phyloP scores from a whole-genome alignment of 2,888 invertebrate species.

The Callyntrura guangdongensis region DNA sequence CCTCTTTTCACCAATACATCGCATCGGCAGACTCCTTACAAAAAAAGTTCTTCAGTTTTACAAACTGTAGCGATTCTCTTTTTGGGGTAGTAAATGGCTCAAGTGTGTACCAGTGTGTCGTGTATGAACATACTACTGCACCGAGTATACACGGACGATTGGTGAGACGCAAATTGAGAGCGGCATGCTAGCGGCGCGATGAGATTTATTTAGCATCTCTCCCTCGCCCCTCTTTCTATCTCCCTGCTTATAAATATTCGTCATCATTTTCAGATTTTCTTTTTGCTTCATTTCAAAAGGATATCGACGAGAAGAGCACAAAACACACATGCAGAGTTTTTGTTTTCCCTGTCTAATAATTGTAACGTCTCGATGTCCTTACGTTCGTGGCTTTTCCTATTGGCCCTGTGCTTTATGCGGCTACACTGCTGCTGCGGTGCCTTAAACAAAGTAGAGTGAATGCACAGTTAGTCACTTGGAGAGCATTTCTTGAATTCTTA shows the following conservation, averaged over 20 bases:
- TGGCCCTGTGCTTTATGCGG: neutral
- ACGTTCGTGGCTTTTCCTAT: neutral
- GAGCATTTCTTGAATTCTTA: slow-evolving; percentile 39
- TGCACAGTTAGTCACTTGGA: too few species aligned
- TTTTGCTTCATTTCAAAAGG: slow-evolving; percentile 53
- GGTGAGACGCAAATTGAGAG: slow-evolving; percentile 56
- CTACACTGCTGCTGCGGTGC: too few species aligned
- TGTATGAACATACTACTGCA: too few species aligned
- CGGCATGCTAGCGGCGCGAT: slow-evolving; percentile 69
- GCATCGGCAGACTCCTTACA: slow-evolving; percentile 32
- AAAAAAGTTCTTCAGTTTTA: slow-evolving; percentile 42
- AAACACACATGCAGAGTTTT: slow-evolving; percentile 79
- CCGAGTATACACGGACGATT: slow-evolving; percentile 14
- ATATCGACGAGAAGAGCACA: slow-evolving; percentile 60
- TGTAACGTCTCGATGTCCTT: slow-evolving; percentile 7
- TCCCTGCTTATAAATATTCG: slow-evolving; percentile 47
- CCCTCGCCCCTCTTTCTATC: slow-evolving; percentile 43
- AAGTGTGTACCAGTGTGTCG: slow-evolving; percentile 1
- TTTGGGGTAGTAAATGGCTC: slow-evolving; percentile 53
- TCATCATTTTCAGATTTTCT: slow-evolving; percentile 50
- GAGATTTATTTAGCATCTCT: slow-evolving; percentile 67
- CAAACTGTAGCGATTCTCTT: slow-evolving; percentile 33
- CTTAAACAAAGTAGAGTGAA: neutral
- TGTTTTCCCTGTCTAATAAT: slow-evolving; percentile 61
- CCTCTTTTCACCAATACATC: slow-evolving; percentile 54